Base-by-base conservation (phyloP, 2,797 vertebrate species). In the Pogoniulus pusillus region DNA sequence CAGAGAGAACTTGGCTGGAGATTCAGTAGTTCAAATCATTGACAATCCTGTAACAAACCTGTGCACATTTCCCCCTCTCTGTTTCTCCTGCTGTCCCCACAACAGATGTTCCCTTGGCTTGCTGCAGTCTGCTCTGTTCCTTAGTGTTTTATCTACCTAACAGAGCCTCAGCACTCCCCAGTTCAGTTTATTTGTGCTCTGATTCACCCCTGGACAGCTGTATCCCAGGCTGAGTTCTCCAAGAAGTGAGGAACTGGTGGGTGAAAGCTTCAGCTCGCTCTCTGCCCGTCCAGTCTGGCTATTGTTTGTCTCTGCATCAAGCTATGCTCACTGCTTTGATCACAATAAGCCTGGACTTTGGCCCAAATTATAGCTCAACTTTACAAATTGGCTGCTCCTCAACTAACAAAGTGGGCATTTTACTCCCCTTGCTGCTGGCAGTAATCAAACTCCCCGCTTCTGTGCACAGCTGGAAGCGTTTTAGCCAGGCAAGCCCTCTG, bases 401-500 rank as follows among this genome's bases (percentile, higher is more conserved):
- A 43, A 0, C 45, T 87, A 85, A 92, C 78, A 91, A 89, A 92
- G 83, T 86, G 55, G 30, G 27, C 45, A 80, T 94, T 94, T 95
- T 93, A 65, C 59, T 93, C n/a, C 26, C 69, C 86, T 93, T 91
- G 60, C 54, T 68, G 32, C 64, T 69, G 68, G 69, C 51, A 32
- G 70, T 74, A 86, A 64, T 41, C 82, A 17, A 87, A 41, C 59
- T 86, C 63, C 27, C 47, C 35, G 30, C 43, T 91, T n/a, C 72
- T 5, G 1, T 27, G n/a, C 87, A 89, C 93, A 95, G 91, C 83
- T 95, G 91, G 91, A 84, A 94, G 75, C 78, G 81, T 92, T 95
- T 96, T 91, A 82, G 71, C 76, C 68, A 60, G 54, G 68, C 85
- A 92, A 59, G 90, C 69, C 55, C 55, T 53, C 1, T 69, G 39